Conservation (phyloP, 2,113 vertebrate species). For the Chlorodrepanis virens region DNA sequence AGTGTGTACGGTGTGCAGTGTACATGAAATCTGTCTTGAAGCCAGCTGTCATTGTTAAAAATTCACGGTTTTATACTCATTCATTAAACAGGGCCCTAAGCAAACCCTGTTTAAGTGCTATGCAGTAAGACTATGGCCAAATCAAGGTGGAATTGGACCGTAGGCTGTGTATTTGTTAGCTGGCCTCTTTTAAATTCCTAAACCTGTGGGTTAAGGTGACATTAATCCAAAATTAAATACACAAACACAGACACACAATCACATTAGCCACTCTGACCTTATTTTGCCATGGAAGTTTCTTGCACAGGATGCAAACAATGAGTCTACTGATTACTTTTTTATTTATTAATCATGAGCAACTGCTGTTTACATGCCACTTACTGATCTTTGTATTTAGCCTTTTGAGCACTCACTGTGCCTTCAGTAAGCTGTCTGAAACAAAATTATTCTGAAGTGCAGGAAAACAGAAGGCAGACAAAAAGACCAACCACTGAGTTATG, state of each 20-base stretch:
- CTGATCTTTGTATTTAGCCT: background rate
- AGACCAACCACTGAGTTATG: background rate
- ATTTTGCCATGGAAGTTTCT: background rate
- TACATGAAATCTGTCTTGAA: background rate
- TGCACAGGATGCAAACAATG: background rate
- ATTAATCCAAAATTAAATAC: background rate
- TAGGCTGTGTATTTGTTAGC: background rate
- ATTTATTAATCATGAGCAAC: background rate
- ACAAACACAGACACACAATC: background rate
- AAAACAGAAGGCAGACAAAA: background rate
- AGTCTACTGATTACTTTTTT: background rate
- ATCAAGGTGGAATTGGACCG: background rate
- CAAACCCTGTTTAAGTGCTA: background rate
- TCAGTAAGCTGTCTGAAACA: background rate
- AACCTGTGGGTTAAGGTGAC: background rate
- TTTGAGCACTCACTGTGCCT: background rate
- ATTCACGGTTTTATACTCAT: background rate
- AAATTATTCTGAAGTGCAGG: background rate
- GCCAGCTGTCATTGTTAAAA: background rate
- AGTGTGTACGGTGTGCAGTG: background rate
- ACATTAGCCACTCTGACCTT: background rate
- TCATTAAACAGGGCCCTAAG: background rate
- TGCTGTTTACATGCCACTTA: background rate
- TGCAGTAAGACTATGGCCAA: background rate
- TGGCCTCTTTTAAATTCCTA: background rate